Percentiles rank a stretch among this genome's conserved stretches.
Conservation (phyloP, 2,113 vertebrate genomes). For the Micronycteris hirsuta region DNA sequence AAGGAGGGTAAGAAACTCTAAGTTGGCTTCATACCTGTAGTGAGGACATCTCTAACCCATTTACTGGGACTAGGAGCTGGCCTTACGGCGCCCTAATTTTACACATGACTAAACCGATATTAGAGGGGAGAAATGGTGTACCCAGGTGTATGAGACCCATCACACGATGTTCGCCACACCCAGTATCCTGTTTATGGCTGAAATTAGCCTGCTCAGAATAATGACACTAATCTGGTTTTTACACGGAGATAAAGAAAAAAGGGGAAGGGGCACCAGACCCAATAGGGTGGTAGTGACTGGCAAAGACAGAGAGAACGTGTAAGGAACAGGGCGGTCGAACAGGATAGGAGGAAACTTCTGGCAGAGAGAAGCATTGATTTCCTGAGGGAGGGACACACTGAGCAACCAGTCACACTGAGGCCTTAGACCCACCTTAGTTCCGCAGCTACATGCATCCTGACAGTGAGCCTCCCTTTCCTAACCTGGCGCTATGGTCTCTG, state of each 20-base stretch:
- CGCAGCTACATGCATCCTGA: background rate
- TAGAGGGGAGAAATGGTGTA: background rate
- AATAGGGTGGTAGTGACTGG: background rate
- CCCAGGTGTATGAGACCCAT: background rate
- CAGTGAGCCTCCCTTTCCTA: background rate
- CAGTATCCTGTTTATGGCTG: background rate
- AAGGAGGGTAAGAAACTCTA: background rate
- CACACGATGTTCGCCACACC: background rate
- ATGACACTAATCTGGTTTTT: background rate
- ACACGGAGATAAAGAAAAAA: background rate
- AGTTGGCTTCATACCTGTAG: background rate
- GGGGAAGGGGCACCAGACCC: background rate
- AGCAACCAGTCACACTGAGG: background rate
- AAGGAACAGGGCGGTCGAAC: background rate
- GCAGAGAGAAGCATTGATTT: background rate
- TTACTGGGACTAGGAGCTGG: background rate
- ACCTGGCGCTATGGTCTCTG: background rate
- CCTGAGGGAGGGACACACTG: background rate
- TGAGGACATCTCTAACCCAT: background rate
- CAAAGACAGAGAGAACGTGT: background rate
- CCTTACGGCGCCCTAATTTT: background rate
- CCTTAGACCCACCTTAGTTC: background rate
- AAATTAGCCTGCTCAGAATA: background rate
- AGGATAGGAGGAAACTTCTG: background rate
- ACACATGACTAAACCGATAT: background rate